Evolutionary conservation across 2,888 invertebrate species (phyloP), one percentile per base, ranked within the genome.

Genomic region (Carcina quercana): DNA sequence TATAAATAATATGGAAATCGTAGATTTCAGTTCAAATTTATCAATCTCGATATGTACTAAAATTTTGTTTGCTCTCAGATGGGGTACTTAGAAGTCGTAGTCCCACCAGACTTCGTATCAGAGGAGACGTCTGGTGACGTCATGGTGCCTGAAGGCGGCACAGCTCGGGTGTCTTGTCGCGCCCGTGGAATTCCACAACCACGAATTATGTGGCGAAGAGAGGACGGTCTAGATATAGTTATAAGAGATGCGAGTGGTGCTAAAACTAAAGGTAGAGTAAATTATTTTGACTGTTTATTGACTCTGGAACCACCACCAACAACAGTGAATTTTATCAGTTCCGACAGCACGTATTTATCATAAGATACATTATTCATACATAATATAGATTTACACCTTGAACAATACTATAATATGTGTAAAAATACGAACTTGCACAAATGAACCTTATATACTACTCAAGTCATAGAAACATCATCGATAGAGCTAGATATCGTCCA

Each of bases 91-190:
- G 91, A 94, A 46, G 94, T 96, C 31, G 93, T 94, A 14, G 90
- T 96, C 45, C 95, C 96, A 17, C 96, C 97, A n/a, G 94, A 96
- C 70, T 95, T 97, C 56, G 88, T 95, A 40, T 65, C 89, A 11
- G 93, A 93, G 58, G 94, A 94, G 59, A 95, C 94, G 14, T 94
- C 94, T n/a, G 91, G 95, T 0, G 96, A 96, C 65, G 86, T 95
- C 8, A 92, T 93, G 87, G 92, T 95, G 15, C 90, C 91, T 14
- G 96, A 96, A 85, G 95, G 95, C 32, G 92, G 92, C 20, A 87
- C 86, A 0, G 89, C 88, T 7, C 86, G 85, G 47, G 72, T 91
- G 34, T 86, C 87, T 22, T 91, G 91, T 59, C 79, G 88, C 35
- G 95, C 95, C 2, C 87, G 87, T 34, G 95, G 95, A 7, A 89